Percentiles rank a stretch among this genome's conserved stretches.
phyloP scores from a whole-genome alignment of 1,140 invertebrate genomes.

The Drosophila sulfurigaster region DNA sequence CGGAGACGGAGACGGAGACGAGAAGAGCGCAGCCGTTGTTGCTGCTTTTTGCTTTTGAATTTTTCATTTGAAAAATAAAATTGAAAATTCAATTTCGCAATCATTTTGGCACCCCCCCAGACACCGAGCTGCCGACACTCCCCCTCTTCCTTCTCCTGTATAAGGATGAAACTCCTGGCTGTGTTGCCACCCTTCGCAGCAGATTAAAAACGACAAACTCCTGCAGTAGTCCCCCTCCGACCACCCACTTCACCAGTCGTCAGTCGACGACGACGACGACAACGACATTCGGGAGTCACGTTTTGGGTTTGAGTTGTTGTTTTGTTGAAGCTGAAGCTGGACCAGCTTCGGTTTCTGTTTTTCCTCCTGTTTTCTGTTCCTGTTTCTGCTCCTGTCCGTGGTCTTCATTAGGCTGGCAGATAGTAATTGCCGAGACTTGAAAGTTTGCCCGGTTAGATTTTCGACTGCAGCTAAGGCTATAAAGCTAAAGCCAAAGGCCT shows the following conservation, averaged over 20 bases:
- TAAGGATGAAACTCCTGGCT: background rate
- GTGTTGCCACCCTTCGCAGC: slow-evolving; percentile 40
- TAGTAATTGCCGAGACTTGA: slow-evolving; percentile 66
- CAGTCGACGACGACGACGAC: background rate
- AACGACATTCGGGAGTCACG: slow-evolving; percentile 38
- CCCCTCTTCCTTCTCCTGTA: background rate
- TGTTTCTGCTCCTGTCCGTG: background rate
- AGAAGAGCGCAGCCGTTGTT: background rate
- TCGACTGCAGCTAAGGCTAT: slow-evolving; percentile 13
- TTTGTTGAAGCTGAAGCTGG: slow-evolving; percentile 5
- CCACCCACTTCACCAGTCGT: background rate
- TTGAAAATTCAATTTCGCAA: slow-evolving; percentile 82
- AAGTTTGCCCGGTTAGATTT: slow-evolving; percentile 59
- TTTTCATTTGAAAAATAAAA: slow-evolving; percentile 80
- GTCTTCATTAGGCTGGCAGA: slow-evolving; percentile 53
- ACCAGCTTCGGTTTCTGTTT: background rate
- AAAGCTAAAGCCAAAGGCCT: slow-evolving; percentile 22
- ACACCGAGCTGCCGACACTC: slow-evolving; percentile 8
- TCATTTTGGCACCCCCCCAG: slow-evolving; percentile 74
- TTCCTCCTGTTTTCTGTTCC: background rate
- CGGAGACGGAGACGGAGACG: slow-evolving; percentile 15
- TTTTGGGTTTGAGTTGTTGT: slow-evolving; percentile 25
- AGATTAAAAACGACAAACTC: slow-evolving; percentile 79
- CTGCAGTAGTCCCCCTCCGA: slow-evolving; percentile 15
- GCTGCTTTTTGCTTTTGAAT: slow-evolving; percentile 67